Evolutionary conservation across 1,140 invertebrate genomes (phyloP).

Genomic region (Panagrolaimus sp.): DNA sequence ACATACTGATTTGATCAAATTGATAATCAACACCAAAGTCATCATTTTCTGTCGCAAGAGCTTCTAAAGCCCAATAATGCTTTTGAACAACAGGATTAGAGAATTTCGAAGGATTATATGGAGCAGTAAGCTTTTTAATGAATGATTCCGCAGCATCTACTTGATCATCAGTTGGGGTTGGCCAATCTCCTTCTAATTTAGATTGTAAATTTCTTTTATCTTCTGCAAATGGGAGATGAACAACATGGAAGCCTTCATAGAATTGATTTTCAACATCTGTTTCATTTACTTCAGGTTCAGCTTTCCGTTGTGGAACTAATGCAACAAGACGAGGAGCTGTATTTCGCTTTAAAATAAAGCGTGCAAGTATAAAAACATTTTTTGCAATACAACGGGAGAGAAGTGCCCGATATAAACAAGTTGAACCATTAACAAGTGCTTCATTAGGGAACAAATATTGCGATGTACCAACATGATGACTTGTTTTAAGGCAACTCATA

Average conservation of each 20-base stretch:
- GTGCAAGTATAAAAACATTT: background rate
- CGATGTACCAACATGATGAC: background rate
- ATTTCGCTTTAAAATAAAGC: background rate
- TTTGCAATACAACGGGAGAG: background rate
- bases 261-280: constrained; percentile 7
- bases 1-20: background rate
- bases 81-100: constrained; percentile 2
- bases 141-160: background rate
- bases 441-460: background rate
- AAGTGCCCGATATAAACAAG: background rate
- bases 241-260: background rate
- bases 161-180: background rate
- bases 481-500: background rate
- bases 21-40: background rate
- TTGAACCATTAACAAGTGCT: background rate
- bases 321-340: background rate
- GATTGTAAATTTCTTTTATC: background rate
- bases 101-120: background rate
- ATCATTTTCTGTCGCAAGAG: background rate
- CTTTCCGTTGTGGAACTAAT: background rate
- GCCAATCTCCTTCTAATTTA: background rate
- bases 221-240: constrained; percentile 5
- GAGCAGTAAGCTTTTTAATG: background rate
- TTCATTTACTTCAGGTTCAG: background rate
- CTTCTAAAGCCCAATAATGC: constrained; percentile 8